These are phyloP conservation scores for Callitettix versicolor DNA, from an alignment of 1,140 invertebrate genomes.

Conservation along the genomic window DNA sequence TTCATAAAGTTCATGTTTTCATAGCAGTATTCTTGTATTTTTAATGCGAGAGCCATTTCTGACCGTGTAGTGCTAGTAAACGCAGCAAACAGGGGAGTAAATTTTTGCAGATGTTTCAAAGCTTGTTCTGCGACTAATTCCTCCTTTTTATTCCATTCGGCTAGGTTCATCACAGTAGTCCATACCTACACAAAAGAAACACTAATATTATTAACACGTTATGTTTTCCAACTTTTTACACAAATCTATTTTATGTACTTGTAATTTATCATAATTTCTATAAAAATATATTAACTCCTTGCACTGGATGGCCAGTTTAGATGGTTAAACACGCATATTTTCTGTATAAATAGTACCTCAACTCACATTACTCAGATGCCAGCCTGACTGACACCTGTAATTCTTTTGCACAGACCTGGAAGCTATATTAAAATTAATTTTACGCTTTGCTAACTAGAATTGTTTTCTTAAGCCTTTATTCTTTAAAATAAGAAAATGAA, in stretches of 20 bases:
- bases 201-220: slow-evolving; percentile 45
- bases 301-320: too few relatives aligned
- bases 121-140: slow-evolving; percentile 91
- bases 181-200: slow-evolving; percentile 46
- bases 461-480: too few relatives aligned
- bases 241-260: neutral
- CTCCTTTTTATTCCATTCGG: slow-evolving; percentile 98
- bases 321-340: too few relatives aligned
- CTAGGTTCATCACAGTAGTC: slow-evolving; percentile 84
- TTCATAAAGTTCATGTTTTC: slow-evolving; percentile 99
- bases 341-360: too few relatives aligned
- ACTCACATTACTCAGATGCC: too few relatives aligned
- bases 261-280: neutral
- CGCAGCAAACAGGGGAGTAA: slow-evolving; percentile 72
- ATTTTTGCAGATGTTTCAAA: slow-evolving; percentile 76
- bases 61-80: slow-evolving; percentile 74
- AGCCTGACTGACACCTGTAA: too few relatives aligned
- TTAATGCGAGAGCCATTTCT: slow-evolving; percentile 76
- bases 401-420: too few relatives aligned
- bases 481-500: too few relatives aligned
- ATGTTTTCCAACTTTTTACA: neutral
- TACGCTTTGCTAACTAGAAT: too few relatives aligned
- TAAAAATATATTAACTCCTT: neutral
- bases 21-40: slow-evolving; percentile 94
- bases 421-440: too few relatives aligned